A percentile compares a stretch with the other conserved stretches of the same genome.
Conservation (phyloP, 2,113 vertebrate genomes). For the Lampris megalopsis region DNA sequence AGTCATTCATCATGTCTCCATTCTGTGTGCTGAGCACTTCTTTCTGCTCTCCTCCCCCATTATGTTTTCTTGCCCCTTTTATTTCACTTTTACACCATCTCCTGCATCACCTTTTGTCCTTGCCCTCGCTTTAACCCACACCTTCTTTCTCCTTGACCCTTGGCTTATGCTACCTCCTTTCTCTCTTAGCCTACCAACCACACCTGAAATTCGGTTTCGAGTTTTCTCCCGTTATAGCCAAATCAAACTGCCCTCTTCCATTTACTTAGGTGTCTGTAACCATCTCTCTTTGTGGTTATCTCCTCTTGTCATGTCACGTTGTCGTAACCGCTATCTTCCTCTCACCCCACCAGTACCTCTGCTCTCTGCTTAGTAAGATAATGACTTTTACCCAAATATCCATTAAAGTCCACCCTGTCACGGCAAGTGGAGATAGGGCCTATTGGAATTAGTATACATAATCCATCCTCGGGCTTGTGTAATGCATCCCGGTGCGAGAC, state of each 20-base stretch:
- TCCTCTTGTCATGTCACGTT: neutral
- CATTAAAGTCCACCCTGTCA: too few relatives aligned
- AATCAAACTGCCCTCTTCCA: neutral
- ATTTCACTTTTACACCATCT: neutral
- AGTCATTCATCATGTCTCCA: neutral
- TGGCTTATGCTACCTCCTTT: neutral
- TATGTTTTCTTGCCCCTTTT: neutral
- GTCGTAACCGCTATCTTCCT: neutral
- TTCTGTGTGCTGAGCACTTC: neutral
- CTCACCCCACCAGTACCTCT: too few relatives aligned
- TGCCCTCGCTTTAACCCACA: neutral
- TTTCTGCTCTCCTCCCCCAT: neutral
- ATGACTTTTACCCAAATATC: too few relatives aligned
- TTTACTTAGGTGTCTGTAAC: neutral
- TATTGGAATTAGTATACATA: too few relatives aligned
- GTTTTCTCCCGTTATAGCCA: neutral
- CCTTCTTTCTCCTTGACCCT: neutral
- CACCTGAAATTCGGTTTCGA: neutral
- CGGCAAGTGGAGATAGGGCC: too few relatives aligned
- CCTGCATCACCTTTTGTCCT: neutral
- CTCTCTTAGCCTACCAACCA: neutral
- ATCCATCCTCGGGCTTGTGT: too few relatives aligned
- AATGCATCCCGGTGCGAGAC: too few relatives aligned
- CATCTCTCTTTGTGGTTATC: neutral
- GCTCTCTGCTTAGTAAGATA: too few relatives aligned